phyloP scores from a whole-genome alignment of 1,140 invertebrate genomes.

The Neuroterus valhalla region DNA sequence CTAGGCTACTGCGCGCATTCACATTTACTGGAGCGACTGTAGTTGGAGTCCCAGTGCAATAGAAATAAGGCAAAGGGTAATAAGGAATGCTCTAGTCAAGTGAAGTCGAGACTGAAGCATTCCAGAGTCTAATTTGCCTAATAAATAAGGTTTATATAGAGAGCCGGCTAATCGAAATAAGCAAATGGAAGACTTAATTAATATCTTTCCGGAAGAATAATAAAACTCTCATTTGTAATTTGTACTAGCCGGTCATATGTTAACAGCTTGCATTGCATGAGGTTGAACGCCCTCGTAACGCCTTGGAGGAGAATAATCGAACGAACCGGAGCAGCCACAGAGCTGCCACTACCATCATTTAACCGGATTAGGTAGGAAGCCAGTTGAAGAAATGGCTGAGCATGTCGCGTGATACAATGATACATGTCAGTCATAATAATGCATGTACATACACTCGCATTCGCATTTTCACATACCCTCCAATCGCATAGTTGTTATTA shows the following conservation, averaged over 20 bases:
- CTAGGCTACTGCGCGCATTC: too few relatives aligned
- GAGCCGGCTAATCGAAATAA: too few relatives aligned
- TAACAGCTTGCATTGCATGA: constrained; percentile 40
- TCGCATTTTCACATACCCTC: background rate
- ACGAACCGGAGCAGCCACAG: constrained; percentile 53
- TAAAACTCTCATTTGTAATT: constrained; percentile 1
- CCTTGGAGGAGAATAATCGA: constrained; percentile 62
- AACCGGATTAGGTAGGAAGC: constrained; percentile 70
- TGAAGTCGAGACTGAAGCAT: too few relatives aligned
- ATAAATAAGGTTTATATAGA: too few relatives aligned
- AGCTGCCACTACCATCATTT: constrained; percentile 58
- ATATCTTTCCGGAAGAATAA: background rate
- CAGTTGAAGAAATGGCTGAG: constrained; percentile 55
- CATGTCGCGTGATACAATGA: constrained; percentile 50
- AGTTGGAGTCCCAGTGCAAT: too few relatives aligned
- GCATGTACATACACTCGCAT: constrained; percentile 21
- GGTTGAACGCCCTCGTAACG: constrained; percentile 68
- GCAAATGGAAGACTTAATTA: background rate
- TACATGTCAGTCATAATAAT: constrained; percentile 46
- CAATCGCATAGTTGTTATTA: background rate
- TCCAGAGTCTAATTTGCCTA: too few relatives aligned
- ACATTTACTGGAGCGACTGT: too few relatives aligned
- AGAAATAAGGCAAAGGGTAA: too few relatives aligned
- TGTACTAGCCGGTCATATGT: background rate
- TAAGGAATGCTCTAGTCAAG: too few relatives aligned